Evolutionary conservation across 2,797 vertebrate species (phyloP), one percentile per base, ranked within the genome.

Genomic region (Microtus californicus): DNA sequence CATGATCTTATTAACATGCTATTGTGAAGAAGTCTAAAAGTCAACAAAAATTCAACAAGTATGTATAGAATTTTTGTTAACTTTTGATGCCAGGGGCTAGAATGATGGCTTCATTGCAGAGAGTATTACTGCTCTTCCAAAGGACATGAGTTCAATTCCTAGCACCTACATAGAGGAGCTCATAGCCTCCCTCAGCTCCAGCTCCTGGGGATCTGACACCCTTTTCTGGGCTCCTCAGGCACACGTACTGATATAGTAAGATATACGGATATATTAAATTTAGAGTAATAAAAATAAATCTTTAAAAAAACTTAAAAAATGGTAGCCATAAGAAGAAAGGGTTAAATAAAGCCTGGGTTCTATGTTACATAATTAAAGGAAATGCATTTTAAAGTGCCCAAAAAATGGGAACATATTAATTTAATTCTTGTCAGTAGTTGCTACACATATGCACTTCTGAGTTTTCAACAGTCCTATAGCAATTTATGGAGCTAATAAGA

Each of bases 401-500:
- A 86, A 89, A 91, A 94, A 94, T 65, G 65, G 87, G 59, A 93
- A 34, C 65, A 73, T 5, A 93, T 77, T 85, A 89, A 56, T 96
- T 96, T 90, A 83, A 77, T 96, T 94, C 25, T 40, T 80, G 19
- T 73, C 76, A 88, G 51, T 51, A 77, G 89, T 82, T 88, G 94
- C 79, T 91, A 97, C 86, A 90, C 31, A 94, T 88, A 94, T 4
- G 63, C 31, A 90, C 3, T 87, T 95, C 31, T 74, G 48, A 91
- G 61, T 40, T 63, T 94, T 95, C 74, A 91, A 69, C 27, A 54
- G 17, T 34, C 81, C 83, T 48, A 40, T 2, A 85, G 54, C n/a
- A 91, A 92, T 96, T 97, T 95, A 93, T 63, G 71, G 69, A 71
- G 65, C 86, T 93, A 96, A 82, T 69, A 96, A 93, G 56, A 90